Evolutionary conservation across 2,888 invertebrate genomes (phyloP).

Genomic region (Ophion costatus): DNA sequence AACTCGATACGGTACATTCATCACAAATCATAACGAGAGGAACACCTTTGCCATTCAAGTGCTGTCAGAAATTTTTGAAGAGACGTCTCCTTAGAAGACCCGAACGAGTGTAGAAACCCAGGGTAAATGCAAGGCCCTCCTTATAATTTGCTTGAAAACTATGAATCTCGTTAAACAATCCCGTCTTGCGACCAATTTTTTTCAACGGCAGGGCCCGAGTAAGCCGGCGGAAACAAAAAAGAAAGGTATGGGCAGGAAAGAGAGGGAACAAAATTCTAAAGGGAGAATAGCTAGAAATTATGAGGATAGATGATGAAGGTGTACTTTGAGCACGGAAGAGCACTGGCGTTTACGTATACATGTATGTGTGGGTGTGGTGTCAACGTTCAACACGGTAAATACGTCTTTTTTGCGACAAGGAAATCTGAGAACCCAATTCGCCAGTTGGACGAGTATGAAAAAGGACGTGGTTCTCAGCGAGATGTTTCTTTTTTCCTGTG

Average conservation of each 20-base stretch:
- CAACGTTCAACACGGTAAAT: not conserved
- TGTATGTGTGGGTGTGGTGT: not conserved
- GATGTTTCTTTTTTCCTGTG: constrained; percentile 8
- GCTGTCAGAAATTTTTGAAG: constrained; percentile 44
- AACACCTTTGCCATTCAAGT: constrained; percentile 52
- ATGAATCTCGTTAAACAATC: constrained; percentile 29
- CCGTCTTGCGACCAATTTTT: constrained; percentile 23
- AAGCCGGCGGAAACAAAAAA: not conserved
- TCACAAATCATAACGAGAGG: constrained; percentile 54
- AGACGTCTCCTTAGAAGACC: constrained; percentile 29
- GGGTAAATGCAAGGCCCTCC: constrained; percentile 32
- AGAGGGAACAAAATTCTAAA: constrained; percentile 4
- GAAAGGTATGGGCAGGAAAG: not conserved
- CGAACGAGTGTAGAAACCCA: constrained; percentile 36
- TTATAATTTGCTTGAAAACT: constrained; percentile 48
- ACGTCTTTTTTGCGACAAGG: constrained; percentile 35
- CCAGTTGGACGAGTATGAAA: not conserved
- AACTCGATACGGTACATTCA: constrained; percentile 54
- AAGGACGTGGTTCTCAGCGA: not conserved
- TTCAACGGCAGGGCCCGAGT: constrained; percentile 15
- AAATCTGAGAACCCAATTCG: constrained; percentile 40
- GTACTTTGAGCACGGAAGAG: constrained; percentile 25
- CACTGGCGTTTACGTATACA: constrained; percentile 20
- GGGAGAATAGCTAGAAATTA: constrained; percentile 31
- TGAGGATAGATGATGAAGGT: constrained; percentile 46